Conservation (phyloP, 2,888 invertebrate species). For the Encarsia formosa region DNA sequence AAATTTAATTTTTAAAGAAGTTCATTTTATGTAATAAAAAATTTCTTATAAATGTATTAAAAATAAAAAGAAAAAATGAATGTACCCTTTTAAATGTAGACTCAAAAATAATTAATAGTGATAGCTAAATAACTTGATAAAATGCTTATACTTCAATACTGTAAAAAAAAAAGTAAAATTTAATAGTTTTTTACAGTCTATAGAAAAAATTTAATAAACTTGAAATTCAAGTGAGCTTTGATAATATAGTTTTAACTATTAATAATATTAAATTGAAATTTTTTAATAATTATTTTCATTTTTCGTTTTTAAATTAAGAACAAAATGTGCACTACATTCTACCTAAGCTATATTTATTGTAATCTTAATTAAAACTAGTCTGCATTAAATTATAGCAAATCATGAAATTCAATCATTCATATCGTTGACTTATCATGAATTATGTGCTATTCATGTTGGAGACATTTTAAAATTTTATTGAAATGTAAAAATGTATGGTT, state of each 20-base stretch:
- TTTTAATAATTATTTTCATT: slow-evolving; percentile 26
- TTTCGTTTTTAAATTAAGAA: slow-evolving; percentile 18
- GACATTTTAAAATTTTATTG: slow-evolving; percentile 42
- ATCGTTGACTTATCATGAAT: slow-evolving; percentile 28
- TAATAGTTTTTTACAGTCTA: slow-evolving; percentile 19
- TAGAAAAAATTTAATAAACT: slow-evolving; percentile 7
- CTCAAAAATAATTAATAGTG: slow-evolving; percentile 13
- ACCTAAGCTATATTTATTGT: slow-evolving; percentile 37
- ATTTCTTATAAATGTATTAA: too few relatives aligned
- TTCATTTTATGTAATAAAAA: too few relatives aligned
- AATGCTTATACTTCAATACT: slow-evolving; percentile 13
- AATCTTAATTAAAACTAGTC: slow-evolving; percentile 43
- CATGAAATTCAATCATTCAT: slow-evolving; percentile 21
- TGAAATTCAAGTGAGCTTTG: neutral
- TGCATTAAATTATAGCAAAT: slow-evolving; percentile 35
- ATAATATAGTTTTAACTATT: too few relatives aligned
- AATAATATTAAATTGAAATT: slow-evolving; percentile 7
- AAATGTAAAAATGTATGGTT: slow-evolving; percentile 42
- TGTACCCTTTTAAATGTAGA: slow-evolving; percentile 12
- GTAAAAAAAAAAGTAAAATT: slow-evolving; percentile 7
- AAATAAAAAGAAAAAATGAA: neutral
- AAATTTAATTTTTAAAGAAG: too few relatives aligned
- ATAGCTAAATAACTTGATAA: slow-evolving; percentile 6
- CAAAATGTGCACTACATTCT: slow-evolving; percentile 24
- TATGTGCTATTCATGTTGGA: slow-evolving; percentile 37